A percentile compares a stretch with the other conserved stretches of the same genome.
These are phyloP conservation scores for Spermophilus dauricus DNA, from an alignment of 2,113 vertebrate species.

Conservation along the genomic window DNA sequence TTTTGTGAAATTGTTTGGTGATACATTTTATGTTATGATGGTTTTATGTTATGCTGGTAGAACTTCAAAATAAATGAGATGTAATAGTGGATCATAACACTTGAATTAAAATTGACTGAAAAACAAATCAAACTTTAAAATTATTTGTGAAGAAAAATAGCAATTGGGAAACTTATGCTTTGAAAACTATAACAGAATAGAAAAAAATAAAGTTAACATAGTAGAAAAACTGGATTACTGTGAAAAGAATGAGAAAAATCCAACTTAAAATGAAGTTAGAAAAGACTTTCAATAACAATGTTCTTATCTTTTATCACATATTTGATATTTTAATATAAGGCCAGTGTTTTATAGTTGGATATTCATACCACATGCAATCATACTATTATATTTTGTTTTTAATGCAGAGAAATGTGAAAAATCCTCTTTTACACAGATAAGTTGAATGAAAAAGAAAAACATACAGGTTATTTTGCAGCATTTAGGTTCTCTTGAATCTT, in stretches of 20 bases:
- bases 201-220: conserved; percentile 57
- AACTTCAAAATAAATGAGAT: conserved; percentile 55
- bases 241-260: conserved; percentile 55
- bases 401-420: conserved; percentile 5
- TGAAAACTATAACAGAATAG: conserved; percentile 39
- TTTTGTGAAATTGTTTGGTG: no score
- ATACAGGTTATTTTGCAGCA: neutral
- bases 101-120: conserved; percentile 46
- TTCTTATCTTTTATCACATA: conserved; percentile 21
- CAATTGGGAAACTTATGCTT: conserved; percentile 46
- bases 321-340: neutral
- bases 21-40: conserved; percentile 9
- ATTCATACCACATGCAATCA: neutral
- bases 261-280: conserved; percentile 38
- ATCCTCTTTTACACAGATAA: neutral
- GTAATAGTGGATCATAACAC: conserved; percentile 17
- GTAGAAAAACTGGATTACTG: conserved; percentile 47
- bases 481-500: conserved; percentile 33
- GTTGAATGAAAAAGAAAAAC: neutral
- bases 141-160: conserved; percentile 20
- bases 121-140: conserved; percentile 50
- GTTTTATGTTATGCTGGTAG: neutral
- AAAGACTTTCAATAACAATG: neutral
- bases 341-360: neutral
- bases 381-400: conserved; percentile 23